Base-by-base conservation (phyloP, 2,888 invertebrate species). In the Cenopis cana region DNA sequence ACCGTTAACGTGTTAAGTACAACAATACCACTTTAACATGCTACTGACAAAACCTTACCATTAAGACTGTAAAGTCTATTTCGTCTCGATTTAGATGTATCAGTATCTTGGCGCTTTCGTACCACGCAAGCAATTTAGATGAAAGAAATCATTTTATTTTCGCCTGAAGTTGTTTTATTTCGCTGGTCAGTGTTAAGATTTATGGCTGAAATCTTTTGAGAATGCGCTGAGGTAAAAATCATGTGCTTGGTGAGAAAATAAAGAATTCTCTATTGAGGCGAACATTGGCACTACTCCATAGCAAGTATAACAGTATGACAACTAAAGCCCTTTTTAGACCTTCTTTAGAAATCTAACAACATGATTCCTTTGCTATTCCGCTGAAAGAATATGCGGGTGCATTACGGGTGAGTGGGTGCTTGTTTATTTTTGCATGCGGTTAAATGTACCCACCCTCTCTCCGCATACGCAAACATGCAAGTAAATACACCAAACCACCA, bases 121-220 rank as follows among this genome's bases (percentile, higher is more conserved):
- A 17, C 46, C 33, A 61, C 1, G 64, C 20, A 18, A 54, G 54
- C 64, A 54, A 64, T 64, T 64, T 54, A 38, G 64, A 36, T 14
- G 62, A 64, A 64, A 64, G 62, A 64, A 64, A 64, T 64, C 52
- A 64, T 64, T 64, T 64, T 64, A 64, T 64, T 64, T 50, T 54
- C 52, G 38, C 52, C 57, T 38, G 46, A 36, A 50, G 50, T 62
- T 50, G 33, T 49, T 59, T 49, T 64, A 50, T 61, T 61, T 17
- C 52, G 50, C 8, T 62, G 64, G 64, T 54, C 50, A 62, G 52
- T 29, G 41, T 18, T 52, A 36, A 62, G 62, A 62, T 52, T 62
- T 52, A 62, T 50, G 18, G 50, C 20, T 52, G 55, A n/a, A 55
- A 24, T 55, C 8, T 46, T 46, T 46, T 46, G n/a, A 46, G 46